Base-by-base conservation (phyloP, 1,140 invertebrate genomes). In the Drosophila pseudoobscura region DNA sequence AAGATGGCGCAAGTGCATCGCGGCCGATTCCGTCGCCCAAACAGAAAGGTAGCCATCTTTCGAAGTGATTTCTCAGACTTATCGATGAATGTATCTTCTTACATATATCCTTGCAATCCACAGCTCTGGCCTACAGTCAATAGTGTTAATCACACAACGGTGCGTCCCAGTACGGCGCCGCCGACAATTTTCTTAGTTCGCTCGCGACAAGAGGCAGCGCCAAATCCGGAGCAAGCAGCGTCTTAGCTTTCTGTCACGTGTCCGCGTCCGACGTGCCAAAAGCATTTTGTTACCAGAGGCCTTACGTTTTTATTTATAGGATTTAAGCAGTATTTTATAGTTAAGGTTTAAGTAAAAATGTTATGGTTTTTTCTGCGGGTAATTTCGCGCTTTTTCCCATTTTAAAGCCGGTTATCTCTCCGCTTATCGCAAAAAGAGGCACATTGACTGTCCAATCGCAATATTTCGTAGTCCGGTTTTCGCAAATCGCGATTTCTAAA, bases 1-100 rank as follows among this genome's bases (percentile, higher is more conserved):
- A 83, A 88, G 15, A 31, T 79, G 56, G 50, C 61, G 6, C 78
- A 83, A 26, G 79, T 83, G n/a, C 83, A 76, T 58, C 64, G 79
- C 0, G 57, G 79, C 20, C 83, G 83, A 5, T 88, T 88, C 56
- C 71, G 72, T 3, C 57, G 83, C 0, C 60, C 29, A 0, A 31
- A 76, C 6, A 41, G 83, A 24, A 83, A 76, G 61, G 83, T 88
- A 7, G 22, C 15, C 9, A 39, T 39, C 35, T 11, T 2, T 8
- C 2, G 0, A 6, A 35, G 5, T 0, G 17, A 20, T 17, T 29
- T 2, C 8, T 13, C 7, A 20, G 20, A 8, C 1, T 22, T 2
- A 35, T 47, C 7, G 4, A 3, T 9, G 17, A 20, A 0, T 39
- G 11, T 1, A 15, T 6, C 20, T 11, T n/a, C 8, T 24, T 7